phyloP scores from a whole-genome alignment of 2,113 vertebrate species.

The Campylomormyrus numenius region DNA sequence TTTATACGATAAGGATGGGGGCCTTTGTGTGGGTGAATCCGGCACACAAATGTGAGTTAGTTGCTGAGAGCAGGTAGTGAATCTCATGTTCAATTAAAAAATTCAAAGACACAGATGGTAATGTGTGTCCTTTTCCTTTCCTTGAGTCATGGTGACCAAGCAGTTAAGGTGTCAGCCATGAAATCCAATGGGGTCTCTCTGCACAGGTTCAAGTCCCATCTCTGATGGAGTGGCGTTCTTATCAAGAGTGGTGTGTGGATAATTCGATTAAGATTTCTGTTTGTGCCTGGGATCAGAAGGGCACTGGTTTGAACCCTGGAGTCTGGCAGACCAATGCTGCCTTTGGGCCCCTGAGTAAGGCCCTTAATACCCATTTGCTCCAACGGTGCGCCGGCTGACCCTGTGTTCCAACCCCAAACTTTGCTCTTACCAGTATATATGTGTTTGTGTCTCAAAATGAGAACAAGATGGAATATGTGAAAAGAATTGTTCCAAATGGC shows the following conservation, averaged over 20 bases:
- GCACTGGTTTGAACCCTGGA: background rate
- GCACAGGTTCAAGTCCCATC: background rate
- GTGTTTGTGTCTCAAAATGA: background rate
- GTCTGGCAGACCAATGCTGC: background rate
- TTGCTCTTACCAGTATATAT: background rate
- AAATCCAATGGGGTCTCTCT: background rate
- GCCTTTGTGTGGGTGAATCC: background rate
- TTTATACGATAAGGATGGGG: background rate
- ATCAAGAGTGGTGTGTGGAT: background rate
- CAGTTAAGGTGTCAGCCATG: background rate
- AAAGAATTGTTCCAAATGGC: background rate
- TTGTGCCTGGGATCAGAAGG: background rate
- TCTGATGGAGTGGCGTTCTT: background rate
- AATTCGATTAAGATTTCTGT: background rate
- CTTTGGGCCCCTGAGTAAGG: background rate
- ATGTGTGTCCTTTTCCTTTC: accelerated
- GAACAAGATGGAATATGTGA: background rate
- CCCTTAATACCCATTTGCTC: background rate
- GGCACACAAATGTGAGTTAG: background rate
- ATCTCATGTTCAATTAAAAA: background rate
- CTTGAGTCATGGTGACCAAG: background rate
- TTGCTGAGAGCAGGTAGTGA: background rate
- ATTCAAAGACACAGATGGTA: background rate
- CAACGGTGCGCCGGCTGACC: background rate
- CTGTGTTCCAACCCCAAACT: background rate